Percentiles rank a stretch among this genome's conserved stretches.
These are phyloP conservation scores for Ailurus styani DNA, from an alignment of 2,113 vertebrate species.

Conservation along the genomic window DNA sequence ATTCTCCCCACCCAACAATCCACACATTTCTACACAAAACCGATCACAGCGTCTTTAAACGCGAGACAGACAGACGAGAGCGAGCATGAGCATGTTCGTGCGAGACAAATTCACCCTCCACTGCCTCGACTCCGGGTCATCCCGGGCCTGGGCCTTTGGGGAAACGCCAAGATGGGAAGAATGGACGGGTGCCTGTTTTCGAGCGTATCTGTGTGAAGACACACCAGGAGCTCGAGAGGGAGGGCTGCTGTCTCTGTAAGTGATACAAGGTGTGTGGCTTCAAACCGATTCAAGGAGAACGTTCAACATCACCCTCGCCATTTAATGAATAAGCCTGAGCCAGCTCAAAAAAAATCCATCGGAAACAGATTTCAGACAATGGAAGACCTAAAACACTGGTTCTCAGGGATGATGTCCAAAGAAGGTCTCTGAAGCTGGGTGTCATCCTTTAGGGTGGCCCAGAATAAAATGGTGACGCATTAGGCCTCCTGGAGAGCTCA, in stretches of 20 bases:
- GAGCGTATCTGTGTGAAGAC: conserved; percentile 13
- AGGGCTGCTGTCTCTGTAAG: not conserved
- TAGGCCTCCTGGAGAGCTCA: conserved; percentile 52
- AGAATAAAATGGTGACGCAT: conserved; percentile 55
- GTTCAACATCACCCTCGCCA: not conserved
- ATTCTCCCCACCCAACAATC: conserved; percentile 46
- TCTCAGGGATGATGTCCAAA: conserved; percentile 45
- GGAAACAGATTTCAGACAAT: conserved; percentile 13
- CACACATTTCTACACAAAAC: conserved; percentile 59
- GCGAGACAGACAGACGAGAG: conserved; percentile 47
- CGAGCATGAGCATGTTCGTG: conserved; percentile 49
- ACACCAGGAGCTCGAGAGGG: not conserved
- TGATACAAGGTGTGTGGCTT: not conserved
- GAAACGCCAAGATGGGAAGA: conserved; percentile 28
- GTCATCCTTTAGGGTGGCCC: conserved; percentile 65
- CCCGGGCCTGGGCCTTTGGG: conserved; percentile 12
- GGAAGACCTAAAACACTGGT: conserved; percentile 18
- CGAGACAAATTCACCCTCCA: conserved; percentile 43
- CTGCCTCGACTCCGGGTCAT: conserved; percentile 32
- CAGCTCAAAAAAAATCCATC: not conserved
- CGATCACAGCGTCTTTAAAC: conserved; percentile 53
- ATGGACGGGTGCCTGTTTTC: conserved; percentile 30
- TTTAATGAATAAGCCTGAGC: conserved; percentile 17
- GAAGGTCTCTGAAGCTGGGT: conserved; percentile 52
- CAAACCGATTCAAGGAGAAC: not conserved